Evolutionary conservation across 2,797 vertebrate species (phyloP).

Genomic region (Pangasius krempfi): DNA sequence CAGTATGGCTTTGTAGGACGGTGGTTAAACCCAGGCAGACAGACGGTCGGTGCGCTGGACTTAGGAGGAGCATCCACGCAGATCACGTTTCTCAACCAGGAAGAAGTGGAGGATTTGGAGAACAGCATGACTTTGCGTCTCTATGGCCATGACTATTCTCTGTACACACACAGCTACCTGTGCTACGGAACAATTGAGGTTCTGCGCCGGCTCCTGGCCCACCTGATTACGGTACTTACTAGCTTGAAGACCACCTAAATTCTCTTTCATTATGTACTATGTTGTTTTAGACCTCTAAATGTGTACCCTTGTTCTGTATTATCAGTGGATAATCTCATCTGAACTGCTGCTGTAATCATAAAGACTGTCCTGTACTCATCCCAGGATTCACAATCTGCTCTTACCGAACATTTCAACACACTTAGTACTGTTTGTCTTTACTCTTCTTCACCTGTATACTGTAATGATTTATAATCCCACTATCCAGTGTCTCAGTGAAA

Average conservation of each 20-base stretch:
- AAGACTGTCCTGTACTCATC: background rate
- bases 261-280: background rate
- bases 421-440: background rate
- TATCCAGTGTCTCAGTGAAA: too few species aligned
- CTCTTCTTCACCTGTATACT: background rate
- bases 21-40: conserved; percentile 77
- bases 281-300: background rate
- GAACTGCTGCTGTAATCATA: background rate
- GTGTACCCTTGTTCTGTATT: background rate
- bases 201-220: conserved; percentile 71
- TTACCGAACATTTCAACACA: background rate
- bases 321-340: background rate
- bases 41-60: conserved; percentile 84
- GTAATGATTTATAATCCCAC: background rate
- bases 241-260: too few species aligned
- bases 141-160: conserved; percentile 78
- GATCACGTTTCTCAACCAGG: conserved; percentile 81
- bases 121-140: conserved; percentile 75
- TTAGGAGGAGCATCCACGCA: conserved; percentile 88
- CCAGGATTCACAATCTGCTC: background rate
- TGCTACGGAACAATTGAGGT: conserved; percentile 83
- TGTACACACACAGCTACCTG: conserved; percentile 90
- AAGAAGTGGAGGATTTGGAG: conserved; percentile 66
- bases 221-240: conserved; percentile 67
- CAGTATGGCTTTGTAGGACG: conserved; percentile 85